Evolutionary conservation across 2,797 vertebrate species (phyloP).

Genomic region (Falco novaeseelandiae): DNA sequence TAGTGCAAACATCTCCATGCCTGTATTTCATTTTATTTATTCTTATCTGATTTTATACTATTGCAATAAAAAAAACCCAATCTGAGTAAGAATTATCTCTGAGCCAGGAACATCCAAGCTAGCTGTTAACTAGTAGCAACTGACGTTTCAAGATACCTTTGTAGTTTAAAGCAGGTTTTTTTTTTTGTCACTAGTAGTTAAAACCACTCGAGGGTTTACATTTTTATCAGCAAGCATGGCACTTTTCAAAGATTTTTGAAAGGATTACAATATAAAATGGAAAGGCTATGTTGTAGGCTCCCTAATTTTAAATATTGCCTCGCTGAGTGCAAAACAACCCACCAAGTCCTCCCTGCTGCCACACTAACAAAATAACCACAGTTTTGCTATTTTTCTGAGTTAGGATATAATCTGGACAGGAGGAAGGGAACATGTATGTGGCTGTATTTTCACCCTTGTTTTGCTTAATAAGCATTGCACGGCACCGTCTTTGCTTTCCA

Average conservation of each 20-base stretch:
- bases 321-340: neutral
- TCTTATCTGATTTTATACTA: conserved; percentile 77
- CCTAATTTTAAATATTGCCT: conserved; percentile 50
- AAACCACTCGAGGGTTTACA: conserved; percentile 68
- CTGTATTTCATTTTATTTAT: conserved; percentile 76
- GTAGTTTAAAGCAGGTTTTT: conserved; percentile 47
- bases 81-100: conserved; percentile 72
- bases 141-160: conserved; percentile 74
- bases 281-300: conserved; percentile 14
- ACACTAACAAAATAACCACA: neutral
- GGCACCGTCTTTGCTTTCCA: neutral
- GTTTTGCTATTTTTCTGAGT: neutral
- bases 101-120: conserved; percentile 69
- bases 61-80: conserved; percentile 59
- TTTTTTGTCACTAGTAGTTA: conserved; percentile 60
- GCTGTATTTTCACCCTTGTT: neutral
- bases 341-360: conserved; percentile 30
- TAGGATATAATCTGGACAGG: neutral
- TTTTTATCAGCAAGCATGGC: conserved; percentile 68
- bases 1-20: conserved; percentile 75
- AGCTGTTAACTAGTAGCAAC: conserved; percentile 61
- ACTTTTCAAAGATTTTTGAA: conserved; percentile 71
- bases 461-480: neutral
- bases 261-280: conserved; percentile 65
- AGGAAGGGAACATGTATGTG: neutral